Percentiles rank a stretch among this genome's conserved stretches.
These are phyloP conservation scores for Leptinotarsa texana DNA, from an alignment of 1,140 invertebrate genomes.

Conservation along the genomic window DNA sequence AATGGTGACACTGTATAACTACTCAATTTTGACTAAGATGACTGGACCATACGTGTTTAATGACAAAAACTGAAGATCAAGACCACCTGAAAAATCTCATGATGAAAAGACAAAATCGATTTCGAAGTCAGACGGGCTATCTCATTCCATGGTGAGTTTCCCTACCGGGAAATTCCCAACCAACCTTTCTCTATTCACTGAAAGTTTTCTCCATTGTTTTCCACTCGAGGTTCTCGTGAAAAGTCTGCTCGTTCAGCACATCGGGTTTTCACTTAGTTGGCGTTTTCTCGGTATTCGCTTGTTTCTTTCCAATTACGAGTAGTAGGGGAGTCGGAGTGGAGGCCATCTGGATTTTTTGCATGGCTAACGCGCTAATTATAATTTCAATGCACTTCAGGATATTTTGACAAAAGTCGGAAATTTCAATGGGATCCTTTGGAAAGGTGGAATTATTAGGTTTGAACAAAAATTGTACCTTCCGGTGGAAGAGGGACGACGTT, in stretches of 20 bases:
- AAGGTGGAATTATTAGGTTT: no score
- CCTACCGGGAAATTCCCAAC: constrained; percentile 9
- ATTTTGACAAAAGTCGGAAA: background rate
- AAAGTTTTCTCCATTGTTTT: constrained; percentile 15
- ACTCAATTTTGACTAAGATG: no score
- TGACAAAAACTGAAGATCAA: background rate
- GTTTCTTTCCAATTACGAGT: constrained; percentile 14
- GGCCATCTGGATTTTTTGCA: constrained; percentile 4
- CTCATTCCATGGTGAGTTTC: background rate
- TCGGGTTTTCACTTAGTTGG: constrained; percentile 15
- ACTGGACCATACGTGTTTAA: no score
- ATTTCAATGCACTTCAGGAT: background rate
- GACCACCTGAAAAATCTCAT: background rate
- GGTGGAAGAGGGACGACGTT: no score
- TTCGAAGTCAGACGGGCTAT: background rate
- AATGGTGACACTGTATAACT: no score
- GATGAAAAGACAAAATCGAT: constrained; percentile 1
- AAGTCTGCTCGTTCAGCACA: constrained; percentile 13
- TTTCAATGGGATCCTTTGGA: no score
- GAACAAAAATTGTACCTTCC: no score
- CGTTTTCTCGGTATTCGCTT: constrained; percentile 12
- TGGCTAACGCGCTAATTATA: background rate
- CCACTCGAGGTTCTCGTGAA: constrained; percentile 12
- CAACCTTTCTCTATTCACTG: constrained; percentile 7
- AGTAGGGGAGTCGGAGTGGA: background rate